Conservation (phyloP, 2,888 invertebrate species). For the Leptopilina syphax region DNA sequence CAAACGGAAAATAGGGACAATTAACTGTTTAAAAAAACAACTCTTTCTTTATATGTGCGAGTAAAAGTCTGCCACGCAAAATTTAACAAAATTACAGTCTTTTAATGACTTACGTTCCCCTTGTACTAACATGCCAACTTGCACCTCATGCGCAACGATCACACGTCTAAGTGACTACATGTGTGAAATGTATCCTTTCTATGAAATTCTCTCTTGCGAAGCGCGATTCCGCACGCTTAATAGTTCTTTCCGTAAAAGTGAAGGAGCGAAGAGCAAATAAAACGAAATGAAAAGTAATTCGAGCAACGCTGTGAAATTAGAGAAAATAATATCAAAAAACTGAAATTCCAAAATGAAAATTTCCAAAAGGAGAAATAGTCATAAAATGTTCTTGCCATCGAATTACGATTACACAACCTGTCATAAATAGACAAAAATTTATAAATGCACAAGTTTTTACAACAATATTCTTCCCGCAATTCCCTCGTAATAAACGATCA, state of each 20-base stretch:
- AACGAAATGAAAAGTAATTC: constrained; percentile 13
- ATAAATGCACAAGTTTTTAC: too few relatives aligned
- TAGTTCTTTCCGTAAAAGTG: constrained; percentile 28
- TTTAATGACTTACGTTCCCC: constrained; percentile 26
- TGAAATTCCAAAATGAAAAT: too few relatives aligned
- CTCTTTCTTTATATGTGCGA: not conserved
- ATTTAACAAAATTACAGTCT: constrained; percentile 22
- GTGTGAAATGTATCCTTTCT: constrained; percentile 30
- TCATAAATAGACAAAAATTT: too few relatives aligned
- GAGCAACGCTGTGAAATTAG: constrained; percentile 12
- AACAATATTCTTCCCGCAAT: too few relatives aligned
- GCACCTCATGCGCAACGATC: constrained; percentile 36
- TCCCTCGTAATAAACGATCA: too few relatives aligned
- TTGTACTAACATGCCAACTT: constrained; percentile 27
- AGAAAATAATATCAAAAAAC: not conserved
- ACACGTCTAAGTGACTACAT: constrained; percentile 25
- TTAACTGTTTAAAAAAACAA: too few relatives aligned
- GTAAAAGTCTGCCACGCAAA: not conserved
- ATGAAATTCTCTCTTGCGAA: constrained; percentile 24
- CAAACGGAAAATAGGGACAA: too few relatives aligned
- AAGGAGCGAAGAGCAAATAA: constrained; percentile 24
- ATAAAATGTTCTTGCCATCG: too few relatives aligned
- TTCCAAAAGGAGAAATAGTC: too few relatives aligned
- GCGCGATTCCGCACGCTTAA: constrained; percentile 23
- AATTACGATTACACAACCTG: too few relatives aligned